Evolutionary conservation across 1,140 invertebrate species (phyloP).

Genomic region (Pseudomyrmex concolor): DNA sequence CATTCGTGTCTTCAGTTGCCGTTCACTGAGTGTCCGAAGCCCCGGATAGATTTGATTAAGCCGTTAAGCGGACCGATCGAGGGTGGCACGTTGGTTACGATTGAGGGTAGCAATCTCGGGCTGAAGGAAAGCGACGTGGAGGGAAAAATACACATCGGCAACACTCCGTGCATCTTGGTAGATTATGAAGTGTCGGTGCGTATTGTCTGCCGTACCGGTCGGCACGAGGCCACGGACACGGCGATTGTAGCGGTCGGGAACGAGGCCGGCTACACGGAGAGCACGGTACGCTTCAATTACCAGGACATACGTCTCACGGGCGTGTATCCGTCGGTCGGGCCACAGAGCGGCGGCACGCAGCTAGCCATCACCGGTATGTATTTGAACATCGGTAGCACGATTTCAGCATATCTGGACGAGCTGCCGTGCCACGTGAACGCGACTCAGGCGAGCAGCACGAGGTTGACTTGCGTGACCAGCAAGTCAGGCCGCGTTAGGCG

Average conservation of each 20-base stretch:
- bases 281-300: constrained; percentile 95
- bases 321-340: constrained; percentile 94
- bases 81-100: constrained; percentile 97
- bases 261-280: constrained; percentile 94
- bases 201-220: constrained; percentile 94
- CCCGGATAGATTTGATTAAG: constrained; percentile 97
- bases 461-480: constrained; percentile 94
- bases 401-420: constrained; percentile 95
- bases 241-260: constrained; percentile 95
- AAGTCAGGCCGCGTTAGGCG: constrained; percentile 86
- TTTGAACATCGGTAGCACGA: constrained; percentile 96
- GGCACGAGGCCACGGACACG: constrained; percentile 90
- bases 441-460: constrained; percentile 94
- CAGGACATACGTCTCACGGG: constrained; percentile 93
- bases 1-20: constrained; percentile 91
- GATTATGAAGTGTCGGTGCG: constrained; percentile 96
- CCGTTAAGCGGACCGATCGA: constrained; percentile 97
- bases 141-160: constrained; percentile 96
- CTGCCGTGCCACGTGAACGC: constrained; percentile 94
- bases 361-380: constrained; percentile 95
- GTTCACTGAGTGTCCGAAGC: constrained; percentile 94
- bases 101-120: constrained; percentile 98
- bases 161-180: constrained; percentile 94
- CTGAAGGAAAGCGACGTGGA: constrained; percentile 95
- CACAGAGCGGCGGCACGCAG: constrained; percentile 96